Percentiles rank a stretch among this genome's conserved stretches.
Conservation (phyloP, 35 echinoderm and acorn worm genomes). For the Stichopus chloronotus region DNA sequence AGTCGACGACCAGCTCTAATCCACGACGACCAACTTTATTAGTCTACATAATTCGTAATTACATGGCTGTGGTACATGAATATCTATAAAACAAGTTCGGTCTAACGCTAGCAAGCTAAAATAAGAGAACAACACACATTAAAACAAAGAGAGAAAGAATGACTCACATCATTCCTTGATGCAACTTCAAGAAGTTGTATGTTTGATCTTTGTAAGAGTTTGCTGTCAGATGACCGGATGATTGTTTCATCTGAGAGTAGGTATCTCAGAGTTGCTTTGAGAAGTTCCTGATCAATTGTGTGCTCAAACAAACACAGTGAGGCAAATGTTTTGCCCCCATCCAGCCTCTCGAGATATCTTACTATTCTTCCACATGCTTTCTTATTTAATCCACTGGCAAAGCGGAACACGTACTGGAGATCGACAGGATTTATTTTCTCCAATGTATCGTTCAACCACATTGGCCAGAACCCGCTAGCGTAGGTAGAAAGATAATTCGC, state of each 20-base stretch:
- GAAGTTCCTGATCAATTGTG: background rate
- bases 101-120: no score
- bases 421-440: background rate
- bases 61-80: no score
- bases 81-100: no score
- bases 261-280: background rate
- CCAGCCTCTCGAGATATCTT: background rate
- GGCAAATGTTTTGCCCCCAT: background rate
- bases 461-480: no score
- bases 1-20: no score
- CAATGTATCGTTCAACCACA: background rate
- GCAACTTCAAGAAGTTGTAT: background rate
- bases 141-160: no score
- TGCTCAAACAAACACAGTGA: background rate
- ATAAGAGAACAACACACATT: no score
- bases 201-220: background rate
- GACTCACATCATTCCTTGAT: background rate
- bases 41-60: no score
- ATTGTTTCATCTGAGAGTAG: background rate
- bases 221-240: background rate
- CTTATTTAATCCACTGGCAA: background rate
- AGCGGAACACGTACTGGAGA: background rate
- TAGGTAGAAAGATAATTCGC: background rate
- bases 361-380: background rate
- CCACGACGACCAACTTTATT: no score